Base-by-base conservation (phyloP, 2,888 invertebrate species). In the Apodemia duryi region DNA sequence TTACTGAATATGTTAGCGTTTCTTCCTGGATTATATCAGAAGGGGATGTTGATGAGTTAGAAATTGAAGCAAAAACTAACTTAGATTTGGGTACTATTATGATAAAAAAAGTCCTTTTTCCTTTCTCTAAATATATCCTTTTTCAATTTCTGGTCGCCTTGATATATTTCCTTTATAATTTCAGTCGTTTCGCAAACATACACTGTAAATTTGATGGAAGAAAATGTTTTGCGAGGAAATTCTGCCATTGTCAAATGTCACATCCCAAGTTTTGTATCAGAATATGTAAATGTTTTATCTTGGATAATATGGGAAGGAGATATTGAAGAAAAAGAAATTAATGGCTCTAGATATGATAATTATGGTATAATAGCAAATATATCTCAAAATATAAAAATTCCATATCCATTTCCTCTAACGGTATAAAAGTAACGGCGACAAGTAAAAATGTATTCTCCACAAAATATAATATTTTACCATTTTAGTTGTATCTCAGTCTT, bases 201-300 rank as follows among this genome's bases (percentile, higher is more conserved):
- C 90, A 95, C 95, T 77, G 95, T 97, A 75, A 97, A 97, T 93
- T 95, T 97, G 79, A 97, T 97, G 97, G 97, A 97, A 85, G 97
- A 97, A 87, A 97, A 97, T 88, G 97, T 97, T 73, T 93, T 97
- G 77, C 95, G 96, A 80, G 97, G 97, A 80, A 98, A 98, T 91
- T 95, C 97, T 73, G 97, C 96, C 73, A 95, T 97, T 83, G 93
- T 97, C 80, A 97, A 97, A 93, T 97, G 97, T 93, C 97, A 97
- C 91, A 97, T 97, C 87, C 97, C 97, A 77, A 97, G 97, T 92
- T 97, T 97, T 92, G 97, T 97, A 78, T 96, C 97, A 79, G 97
- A 97, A 93, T 97, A 96, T 90, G 97, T 97, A 77, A 94, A 93
- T 79, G 96, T 97, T 74, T 95, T 95, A 74, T 95, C 96, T 79